Percentiles rank a stretch among this genome's conserved stretches.
Conservation (phyloP, 2,888 invertebrate species). For the Troglohyphantes excavatus region DNA sequence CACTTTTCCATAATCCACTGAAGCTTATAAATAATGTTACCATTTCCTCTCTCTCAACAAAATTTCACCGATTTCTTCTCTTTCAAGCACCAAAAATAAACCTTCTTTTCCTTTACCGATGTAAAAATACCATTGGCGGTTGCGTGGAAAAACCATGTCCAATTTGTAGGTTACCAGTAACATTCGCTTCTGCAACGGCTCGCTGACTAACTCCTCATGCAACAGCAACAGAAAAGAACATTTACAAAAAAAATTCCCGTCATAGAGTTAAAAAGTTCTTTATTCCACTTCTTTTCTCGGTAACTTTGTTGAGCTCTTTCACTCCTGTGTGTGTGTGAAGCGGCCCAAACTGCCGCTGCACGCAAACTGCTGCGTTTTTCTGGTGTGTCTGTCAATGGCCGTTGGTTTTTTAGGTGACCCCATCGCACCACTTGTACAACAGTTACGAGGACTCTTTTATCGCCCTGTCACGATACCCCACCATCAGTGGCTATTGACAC, state of each 20-base stretch:
- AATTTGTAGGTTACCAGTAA: slow-evolving; percentile 70
- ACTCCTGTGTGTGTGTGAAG: slow-evolving; percentile 24
- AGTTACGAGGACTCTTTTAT: slow-evolving; percentile 30
- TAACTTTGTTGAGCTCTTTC: slow-evolving; percentile 17
- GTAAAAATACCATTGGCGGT: not conserved
- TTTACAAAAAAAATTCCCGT: slow-evolving; percentile 35
- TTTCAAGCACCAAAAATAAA: too few relatives aligned
- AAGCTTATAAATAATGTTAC: too few relatives aligned
- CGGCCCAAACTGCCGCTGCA: slow-evolving; percentile 32
- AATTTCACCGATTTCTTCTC: too few relatives aligned
- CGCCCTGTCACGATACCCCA: slow-evolving; percentile 33
- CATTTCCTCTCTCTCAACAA: too few relatives aligned
- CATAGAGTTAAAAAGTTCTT: slow-evolving; percentile 17
- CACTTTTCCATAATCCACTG: too few relatives aligned
- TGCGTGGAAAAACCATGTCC: not conserved
- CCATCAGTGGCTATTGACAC: not conserved
- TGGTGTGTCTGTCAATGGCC: slow-evolving; percentile 33
- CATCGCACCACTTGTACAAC: not conserved
- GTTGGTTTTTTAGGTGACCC: slow-evolving; percentile 52
- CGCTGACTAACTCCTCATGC: slow-evolving; percentile 43
- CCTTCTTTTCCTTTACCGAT: not conserved
- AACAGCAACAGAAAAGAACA: slow-evolving; percentile 30
- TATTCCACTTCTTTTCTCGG: slow-evolving; percentile 8
- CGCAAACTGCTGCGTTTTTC: slow-evolving; percentile 9
- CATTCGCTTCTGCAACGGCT: slow-evolving; percentile 50